Conservation (phyloP, 2,113 vertebrate genomes). For the Vulpes lagopus region DNA sequence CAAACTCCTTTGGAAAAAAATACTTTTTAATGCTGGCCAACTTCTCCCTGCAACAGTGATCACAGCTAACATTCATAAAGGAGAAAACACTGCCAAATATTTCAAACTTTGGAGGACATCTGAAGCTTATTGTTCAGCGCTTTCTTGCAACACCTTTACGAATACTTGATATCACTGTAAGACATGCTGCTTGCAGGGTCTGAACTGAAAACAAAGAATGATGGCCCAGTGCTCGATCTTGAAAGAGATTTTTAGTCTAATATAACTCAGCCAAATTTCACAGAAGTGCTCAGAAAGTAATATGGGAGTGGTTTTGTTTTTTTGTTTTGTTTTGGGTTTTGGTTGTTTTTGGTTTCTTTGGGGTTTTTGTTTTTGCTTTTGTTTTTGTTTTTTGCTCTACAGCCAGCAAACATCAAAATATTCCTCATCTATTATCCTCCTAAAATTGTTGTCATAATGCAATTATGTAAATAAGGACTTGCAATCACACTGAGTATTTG, state of each 20-base stretch:
- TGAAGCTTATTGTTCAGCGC: conserved; percentile 62
- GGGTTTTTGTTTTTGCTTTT: too few species aligned
- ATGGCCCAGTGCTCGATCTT: conserved; percentile 54
- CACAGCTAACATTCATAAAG: background rate
- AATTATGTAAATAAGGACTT: conserved; percentile 81
- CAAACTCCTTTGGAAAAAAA: conserved; percentile 25
- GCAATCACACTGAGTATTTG: conserved; percentile 81
- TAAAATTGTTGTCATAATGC: conserved; percentile 81
- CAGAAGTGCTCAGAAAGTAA: conserved; percentile 61
- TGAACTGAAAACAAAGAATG: conserved; percentile 67
- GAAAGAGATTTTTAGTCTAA: conserved; percentile 37
- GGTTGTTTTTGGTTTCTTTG: background rate
- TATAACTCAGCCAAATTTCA: conserved; percentile 70
- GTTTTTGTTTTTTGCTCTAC: background rate
- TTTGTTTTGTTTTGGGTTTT: too few species aligned
- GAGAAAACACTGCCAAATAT: conserved; percentile 9
- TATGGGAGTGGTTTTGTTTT: background rate
- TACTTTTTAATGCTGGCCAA: background rate
- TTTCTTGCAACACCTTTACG: conserved; percentile 65
- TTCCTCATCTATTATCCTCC: conserved; percentile 75
- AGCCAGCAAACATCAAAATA: conserved; percentile 75
- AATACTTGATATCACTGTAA: conserved; percentile 60
- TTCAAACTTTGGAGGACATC: conserved; percentile 59
- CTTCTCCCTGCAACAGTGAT: background rate
- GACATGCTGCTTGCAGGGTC: background rate